Percentiles rank a stretch among this genome's conserved stretches.
Evolutionary conservation across 2,797 vertebrate genomes (phyloP).

Genomic region (Parauchenoglanis ngamensis): DNA sequence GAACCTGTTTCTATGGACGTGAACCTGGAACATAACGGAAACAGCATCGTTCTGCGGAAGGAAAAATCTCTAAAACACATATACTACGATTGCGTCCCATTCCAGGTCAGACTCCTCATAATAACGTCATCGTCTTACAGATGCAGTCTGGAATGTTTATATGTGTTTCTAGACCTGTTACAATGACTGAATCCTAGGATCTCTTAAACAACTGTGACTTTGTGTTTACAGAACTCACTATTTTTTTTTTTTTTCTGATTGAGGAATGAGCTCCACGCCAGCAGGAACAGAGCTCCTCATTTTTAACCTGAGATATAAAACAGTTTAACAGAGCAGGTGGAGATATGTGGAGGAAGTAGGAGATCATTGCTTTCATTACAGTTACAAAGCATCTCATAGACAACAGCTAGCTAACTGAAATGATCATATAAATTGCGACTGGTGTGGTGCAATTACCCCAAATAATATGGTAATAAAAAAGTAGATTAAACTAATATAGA

Average conservation of each 20-base stretch:
- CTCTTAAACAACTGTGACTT: not conserved
- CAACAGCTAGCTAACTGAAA: no score
- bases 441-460: no score
- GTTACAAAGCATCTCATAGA: no score
- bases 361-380: no score
- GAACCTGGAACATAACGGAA: conserved; percentile 41
- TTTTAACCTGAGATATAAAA: no score
- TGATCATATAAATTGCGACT: no score
- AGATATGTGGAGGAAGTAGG: no score
- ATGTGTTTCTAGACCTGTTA: not conserved
- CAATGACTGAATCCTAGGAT: not conserved
- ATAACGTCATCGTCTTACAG: not conserved
- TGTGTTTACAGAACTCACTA: not conserved
- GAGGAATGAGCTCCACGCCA: no score
- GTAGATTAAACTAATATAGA: no score
- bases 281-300: no score
- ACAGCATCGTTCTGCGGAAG: conserved; percentile 38
- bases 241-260: not conserved
- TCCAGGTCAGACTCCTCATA: conserved; percentile 62
- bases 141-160: not conserved
- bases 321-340: no score
- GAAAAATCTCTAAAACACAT: conserved; percentile 48
- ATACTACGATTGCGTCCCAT: conserved; percentile 65
- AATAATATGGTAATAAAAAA: no score
- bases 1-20: conserved; percentile 56